phyloP scores from a whole-genome alignment of 2,888 invertebrate genomes.

The Uloborus plumipes region DNA sequence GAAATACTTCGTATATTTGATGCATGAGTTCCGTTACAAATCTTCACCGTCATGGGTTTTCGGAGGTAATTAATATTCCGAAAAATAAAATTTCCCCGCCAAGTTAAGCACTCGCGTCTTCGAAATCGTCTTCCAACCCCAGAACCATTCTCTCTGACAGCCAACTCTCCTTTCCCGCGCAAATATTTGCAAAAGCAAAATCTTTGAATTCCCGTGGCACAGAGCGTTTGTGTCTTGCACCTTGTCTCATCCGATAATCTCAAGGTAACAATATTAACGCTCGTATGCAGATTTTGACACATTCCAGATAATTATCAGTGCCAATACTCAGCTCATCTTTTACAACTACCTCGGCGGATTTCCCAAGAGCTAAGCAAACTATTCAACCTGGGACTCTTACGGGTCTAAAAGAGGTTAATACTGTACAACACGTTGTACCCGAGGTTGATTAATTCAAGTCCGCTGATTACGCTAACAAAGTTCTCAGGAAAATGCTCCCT shows the following conservation, averaged over 20 bases:
- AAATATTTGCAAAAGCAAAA: too few species aligned
- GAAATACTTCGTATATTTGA: too few species aligned
- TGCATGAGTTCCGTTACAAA: too few species aligned
- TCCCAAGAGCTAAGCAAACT: constrained; percentile 38
- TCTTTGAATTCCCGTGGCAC: neutral
- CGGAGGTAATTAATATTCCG: too few species aligned
- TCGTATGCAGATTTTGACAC: constrained; percentile 39
- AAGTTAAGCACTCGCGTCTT: too few species aligned
- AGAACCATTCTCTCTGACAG: too few species aligned
- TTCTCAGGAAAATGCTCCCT: constrained; percentile 33
- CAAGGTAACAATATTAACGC: constrained; percentile 33
- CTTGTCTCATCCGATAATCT: constrained; percentile 28
- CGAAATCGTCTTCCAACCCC: too few species aligned
- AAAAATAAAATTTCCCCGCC: too few species aligned
- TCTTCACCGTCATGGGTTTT: too few species aligned
- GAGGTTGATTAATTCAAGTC: constrained; percentile 56
- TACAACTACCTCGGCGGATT: constrained; percentile 12
- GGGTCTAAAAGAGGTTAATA: constrained; percentile 49
- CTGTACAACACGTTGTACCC: constrained; percentile 28
- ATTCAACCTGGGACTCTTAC: constrained; percentile 42
- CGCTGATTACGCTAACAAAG: constrained; percentile 55
- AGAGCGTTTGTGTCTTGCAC: constrained; percentile 14
- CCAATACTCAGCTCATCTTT: constrained; percentile 31
- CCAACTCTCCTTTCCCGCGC: too few species aligned
- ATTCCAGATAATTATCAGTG: constrained; percentile 51